Base-by-base conservation (phyloP, 2,113 vertebrate genomes). In the Cyanocitta stelleri region DNA sequence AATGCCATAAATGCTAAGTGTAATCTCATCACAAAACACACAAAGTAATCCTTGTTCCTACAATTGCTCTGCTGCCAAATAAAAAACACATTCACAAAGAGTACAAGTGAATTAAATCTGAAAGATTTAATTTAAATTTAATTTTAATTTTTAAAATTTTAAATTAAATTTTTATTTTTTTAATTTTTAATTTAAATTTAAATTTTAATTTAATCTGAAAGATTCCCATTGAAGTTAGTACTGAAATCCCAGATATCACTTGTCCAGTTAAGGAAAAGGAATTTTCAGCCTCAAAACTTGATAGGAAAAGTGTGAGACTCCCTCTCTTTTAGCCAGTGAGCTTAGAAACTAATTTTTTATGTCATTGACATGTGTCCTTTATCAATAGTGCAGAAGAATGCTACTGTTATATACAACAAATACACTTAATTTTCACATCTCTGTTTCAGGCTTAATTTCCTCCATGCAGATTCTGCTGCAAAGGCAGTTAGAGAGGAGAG, bases 11-110 rank as follows among this genome's bases (percentile, higher is more conserved):
- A 23, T 6, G 48, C 26, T 49, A 16, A 72, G 11, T 30, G 80
- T 76, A 84, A 94, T 90, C 92, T 90, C 79, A 75, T 59, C 69
- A 66, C 62, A 88, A 55, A 92, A 61, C 85, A 92, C 37, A 39
- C 13, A 11, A 32, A 32, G 29, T 85, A 94, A 96, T 93, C 92
- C 75, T 55, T 51, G 35, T n/a, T 91, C 89, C 73, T 85, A 16
- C 26, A 13, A 13, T 9, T 75, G 62, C 55, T 88, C 81, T 75
- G 20, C 52, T 86, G 64, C 68, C 77, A 93, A 78, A 90, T 51
- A 30, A 71, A 94, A 88, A 93, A 61, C 58, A 49, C 21, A n/a
- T n/a, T 13, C 54, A 33, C 1, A 0, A 78, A 54, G 55, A 62
- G 23, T 66, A 66, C 26, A 21, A 71, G 22, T 29, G 23, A 89